A percentile compares a stretch with the other conserved stretches of the same genome.
Conservation (phyloP, 2,888 invertebrate species). For the Protophormia terraenovae region DNA sequence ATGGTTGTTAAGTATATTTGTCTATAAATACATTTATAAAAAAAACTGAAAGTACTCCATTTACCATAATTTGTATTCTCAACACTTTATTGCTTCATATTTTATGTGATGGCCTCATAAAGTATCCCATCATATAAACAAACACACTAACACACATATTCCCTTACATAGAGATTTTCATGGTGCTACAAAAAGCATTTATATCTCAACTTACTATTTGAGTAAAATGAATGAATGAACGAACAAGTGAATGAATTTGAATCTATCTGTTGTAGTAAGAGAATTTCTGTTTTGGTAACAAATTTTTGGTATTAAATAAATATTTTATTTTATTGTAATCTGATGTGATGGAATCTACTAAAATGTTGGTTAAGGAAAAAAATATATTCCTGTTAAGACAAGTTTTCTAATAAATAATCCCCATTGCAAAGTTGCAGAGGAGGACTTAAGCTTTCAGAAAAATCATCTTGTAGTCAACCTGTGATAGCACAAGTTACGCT, state of each 20-base stretch:
- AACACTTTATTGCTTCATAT: slow-evolving; percentile 64
- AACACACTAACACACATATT: background rate
- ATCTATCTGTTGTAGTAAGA: background rate
- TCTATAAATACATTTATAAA: background rate
- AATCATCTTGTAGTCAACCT: too few species aligned
- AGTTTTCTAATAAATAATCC: too few species aligned
- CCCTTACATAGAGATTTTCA: background rate
- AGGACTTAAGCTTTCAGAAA: too few species aligned
- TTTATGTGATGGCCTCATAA: slow-evolving; percentile 62
- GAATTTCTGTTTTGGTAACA: slow-evolving; percentile 29
- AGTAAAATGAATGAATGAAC: slow-evolving; percentile 33
- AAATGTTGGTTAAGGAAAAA: background rate
- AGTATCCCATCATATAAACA: slow-evolving; percentile 35
- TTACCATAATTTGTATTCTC: slow-evolving; percentile 66
- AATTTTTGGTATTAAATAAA: slow-evolving; percentile 56
- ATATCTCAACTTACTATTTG: background rate
- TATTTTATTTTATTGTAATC: slow-evolving; percentile 59
- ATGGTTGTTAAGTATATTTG: slow-evolving; percentile 14
- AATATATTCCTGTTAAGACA: too few species aligned
- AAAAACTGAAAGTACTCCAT: slow-evolving; percentile 47
- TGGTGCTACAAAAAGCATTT: background rate
- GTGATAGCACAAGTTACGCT: too few species aligned
- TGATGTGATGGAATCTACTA: slow-evolving; percentile 12
- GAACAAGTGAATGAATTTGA: slow-evolving; percentile 8
- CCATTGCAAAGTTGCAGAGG: too few species aligned